Evolutionary conservation across 2,113 vertebrate genomes (phyloP).

Genomic region (Bos javanicus): DNA sequence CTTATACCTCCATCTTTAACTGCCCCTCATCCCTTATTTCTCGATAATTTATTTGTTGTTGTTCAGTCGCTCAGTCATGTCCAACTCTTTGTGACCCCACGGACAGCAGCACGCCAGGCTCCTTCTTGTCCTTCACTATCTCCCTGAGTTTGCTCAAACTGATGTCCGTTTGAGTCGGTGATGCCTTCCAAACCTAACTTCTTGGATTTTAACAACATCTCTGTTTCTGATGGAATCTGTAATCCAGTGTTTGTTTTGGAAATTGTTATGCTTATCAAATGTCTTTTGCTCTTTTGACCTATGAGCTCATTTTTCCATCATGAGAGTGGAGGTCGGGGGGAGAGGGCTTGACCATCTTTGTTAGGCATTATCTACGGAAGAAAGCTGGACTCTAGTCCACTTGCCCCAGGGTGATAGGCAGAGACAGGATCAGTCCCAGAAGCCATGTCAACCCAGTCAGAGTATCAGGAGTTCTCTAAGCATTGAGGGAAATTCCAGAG

Average conservation of each 20-base stretch:
- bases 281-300: not conserved
- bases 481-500: not conserved
- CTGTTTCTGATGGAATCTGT: not conserved
- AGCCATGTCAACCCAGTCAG: not conserved
- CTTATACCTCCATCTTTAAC: not conserved
- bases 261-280: not conserved
- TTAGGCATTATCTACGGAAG: not conserved
- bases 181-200: not conserved
- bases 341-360: too few species aligned
- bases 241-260: not conserved
- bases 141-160: not conserved
- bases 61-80: not conserved
- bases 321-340: fast-evolving
- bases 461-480: not conserved
- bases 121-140: not conserved
- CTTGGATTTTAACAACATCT: not conserved
- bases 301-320: not conserved
- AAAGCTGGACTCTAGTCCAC: not conserved
- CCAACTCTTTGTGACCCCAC: not conserved
- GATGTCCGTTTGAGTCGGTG: not conserved
- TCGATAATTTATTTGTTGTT: not conserved
- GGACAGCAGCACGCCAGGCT: not conserved
- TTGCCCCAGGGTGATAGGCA: too few species aligned
- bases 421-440: not conserved
- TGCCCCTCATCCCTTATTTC: not conserved